phyloP scores from a whole-genome alignment of 2,113 vertebrate species.

The Zapus hudsonius region DNA sequence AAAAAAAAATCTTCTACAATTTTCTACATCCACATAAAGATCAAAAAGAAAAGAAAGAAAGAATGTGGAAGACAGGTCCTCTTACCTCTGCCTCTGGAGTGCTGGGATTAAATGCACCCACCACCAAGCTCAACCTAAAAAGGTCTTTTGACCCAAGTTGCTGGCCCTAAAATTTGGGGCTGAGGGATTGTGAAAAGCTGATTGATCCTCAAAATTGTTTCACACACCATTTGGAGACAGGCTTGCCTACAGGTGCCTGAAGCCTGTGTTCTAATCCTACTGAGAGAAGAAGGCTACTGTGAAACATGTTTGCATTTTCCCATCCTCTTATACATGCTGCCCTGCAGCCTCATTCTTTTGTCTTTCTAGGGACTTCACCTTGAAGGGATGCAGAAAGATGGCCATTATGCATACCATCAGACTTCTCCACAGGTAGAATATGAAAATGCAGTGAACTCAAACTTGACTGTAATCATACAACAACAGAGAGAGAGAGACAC shows the following conservation, averaged over 20 bases:
- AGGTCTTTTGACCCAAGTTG: neutral
- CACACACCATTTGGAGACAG: neutral
- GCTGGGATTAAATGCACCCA: too few species aligned
- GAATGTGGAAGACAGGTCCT: too few species aligned
- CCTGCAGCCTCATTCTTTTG: neutral
- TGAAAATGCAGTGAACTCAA: neutral
- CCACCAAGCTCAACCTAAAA: too few species aligned
- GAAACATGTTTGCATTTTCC: neutral
- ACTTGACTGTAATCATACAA: neutral
- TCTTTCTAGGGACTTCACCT: neutral
- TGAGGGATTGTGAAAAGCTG: neutral
- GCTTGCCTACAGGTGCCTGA: neutral
- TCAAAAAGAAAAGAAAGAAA: too few species aligned
- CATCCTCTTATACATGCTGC: neutral
- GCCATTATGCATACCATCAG: neutral
- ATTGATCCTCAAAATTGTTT: neutral
- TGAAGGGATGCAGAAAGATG: neutral
- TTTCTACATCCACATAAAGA: too few species aligned
- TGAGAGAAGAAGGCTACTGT: neutral
- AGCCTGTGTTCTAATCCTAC: neutral
- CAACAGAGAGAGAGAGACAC: constrained; percentile 1
- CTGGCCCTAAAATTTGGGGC: neutral
- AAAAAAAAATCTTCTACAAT: too few species aligned
- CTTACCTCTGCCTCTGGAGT: too few species aligned
- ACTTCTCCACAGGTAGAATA: constrained; percentile 38